Evolutionary conservation across 30 jellyfish, hydroid and myxozoan species (phyloP), one percentile per base, ranked within the genome.

Genomic region (Rhopilema esculentum): DNA sequence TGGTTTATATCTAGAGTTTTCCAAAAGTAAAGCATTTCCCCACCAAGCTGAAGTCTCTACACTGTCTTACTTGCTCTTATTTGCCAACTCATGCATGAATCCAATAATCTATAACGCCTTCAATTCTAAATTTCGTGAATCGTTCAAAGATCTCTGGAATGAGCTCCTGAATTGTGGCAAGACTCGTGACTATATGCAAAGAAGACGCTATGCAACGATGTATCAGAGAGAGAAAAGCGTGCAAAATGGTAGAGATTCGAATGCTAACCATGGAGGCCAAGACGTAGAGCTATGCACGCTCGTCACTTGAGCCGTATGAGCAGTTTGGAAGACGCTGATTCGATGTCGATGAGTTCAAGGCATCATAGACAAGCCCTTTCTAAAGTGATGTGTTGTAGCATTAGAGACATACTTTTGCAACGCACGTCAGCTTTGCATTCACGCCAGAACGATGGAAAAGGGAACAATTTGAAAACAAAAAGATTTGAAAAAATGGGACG

Each of bases 91-190:
- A 16, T 96, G 96, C 72, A 53, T 86, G 84, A 95, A 95, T 65
- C 99, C 99, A 27, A 80, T 95, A 23, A 91, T 95, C 15, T 95
- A 95, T 88, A 95, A 90, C 64, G 96, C 94, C 17, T 95, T 95
- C 90, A 95, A 95, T 73, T 87, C 91, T 15, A 87, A 83, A 29
- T 95, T 95, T 57, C 97, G 99, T 4, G 93, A 95, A 64, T 79
- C 97, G 28, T 95, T 90, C 85, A 85, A 28, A 51, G 99, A 95
- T 1, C 92, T 87, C 0, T 87, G 84, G 77, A 63, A 69, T 1
- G 82, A 85, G 31, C 20, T 85, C 26, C 27, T 85, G 6, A 78
- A 66, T 53, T 85, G 94, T n/a, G 94, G 94, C 18, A 85, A 85
- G 67, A 80, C 67, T 20, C 24, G 70, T 19, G 90, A 80, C 50